phyloP scores from a whole-genome alignment of 2,113 vertebrate genomes.

The Pandion haliaetus region DNA sequence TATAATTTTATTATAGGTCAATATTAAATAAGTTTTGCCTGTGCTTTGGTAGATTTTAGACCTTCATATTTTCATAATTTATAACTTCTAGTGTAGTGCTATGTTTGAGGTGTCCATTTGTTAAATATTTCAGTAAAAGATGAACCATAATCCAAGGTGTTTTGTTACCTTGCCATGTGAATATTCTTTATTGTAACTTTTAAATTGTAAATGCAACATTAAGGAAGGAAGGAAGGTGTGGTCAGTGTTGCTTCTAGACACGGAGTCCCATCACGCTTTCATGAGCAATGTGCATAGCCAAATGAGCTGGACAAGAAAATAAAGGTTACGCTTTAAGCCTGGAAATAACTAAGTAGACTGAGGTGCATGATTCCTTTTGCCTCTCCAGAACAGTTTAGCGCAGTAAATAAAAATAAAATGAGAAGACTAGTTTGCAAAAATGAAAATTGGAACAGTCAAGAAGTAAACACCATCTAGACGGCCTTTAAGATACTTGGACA shows the following conservation, averaged over 20 bases:
- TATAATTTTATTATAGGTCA: slow-evolving; percentile 30
- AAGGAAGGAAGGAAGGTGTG: not conserved
- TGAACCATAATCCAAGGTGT: not conserved
- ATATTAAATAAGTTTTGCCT: slow-evolving; percentile 13
- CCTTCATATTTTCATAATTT: not conserved
- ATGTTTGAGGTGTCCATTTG: not conserved
- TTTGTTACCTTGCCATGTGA: not conserved
- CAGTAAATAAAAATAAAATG: not conserved
- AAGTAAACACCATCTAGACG: not conserved
- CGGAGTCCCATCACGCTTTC: fast-evolving
- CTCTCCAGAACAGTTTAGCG: not conserved
- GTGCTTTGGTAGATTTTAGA: not conserved
- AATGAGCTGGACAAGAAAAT: not conserved
- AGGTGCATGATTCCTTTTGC: not conserved
- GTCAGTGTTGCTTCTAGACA: not conserved
- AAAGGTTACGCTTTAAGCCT: not conserved
- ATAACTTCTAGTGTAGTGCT: not conserved
- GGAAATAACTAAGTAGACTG: not conserved
- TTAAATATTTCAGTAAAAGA: not conserved
- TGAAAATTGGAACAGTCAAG: not conserved
- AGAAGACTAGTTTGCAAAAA: not conserved
- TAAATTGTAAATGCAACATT: not conserved
- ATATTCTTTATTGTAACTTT: not conserved
- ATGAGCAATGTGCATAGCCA: not conserved
- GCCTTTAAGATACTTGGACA: not conserved